Evolutionary conservation across 2,888 invertebrate species (phyloP).

Genomic region (Thalpophila matura): DNA sequence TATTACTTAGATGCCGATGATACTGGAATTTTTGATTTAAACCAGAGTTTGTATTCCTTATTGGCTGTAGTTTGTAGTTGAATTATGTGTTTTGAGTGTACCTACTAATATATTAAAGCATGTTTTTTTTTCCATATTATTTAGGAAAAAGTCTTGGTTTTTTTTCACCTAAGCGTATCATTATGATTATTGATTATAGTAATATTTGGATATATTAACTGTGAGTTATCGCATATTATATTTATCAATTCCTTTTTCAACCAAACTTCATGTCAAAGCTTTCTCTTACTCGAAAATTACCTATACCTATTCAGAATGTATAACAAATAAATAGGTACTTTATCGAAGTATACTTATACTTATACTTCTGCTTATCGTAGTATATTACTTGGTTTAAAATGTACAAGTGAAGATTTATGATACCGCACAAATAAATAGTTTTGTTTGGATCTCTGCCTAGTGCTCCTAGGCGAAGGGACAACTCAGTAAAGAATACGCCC

Average conservation of each 20-base stretch:
- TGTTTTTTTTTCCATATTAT: not conserved
- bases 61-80: slow-evolving; percentile 5
- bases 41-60: slow-evolving; percentile 22
- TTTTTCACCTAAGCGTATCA: not conserved
- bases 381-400: not conserved
- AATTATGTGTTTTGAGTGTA: not conserved
- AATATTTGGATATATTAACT: no score
- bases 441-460: slow-evolving; percentile 34
- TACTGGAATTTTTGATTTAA: slow-evolving; percentile 32
- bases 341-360: no score
- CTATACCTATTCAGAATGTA: no score
- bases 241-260: no score
- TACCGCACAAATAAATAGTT: slow-evolving; percentile 19
- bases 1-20: slow-evolving; percentile 52
- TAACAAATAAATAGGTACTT: no score
- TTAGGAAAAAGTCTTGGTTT: not conserved
- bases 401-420: not conserved
- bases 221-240: no score
- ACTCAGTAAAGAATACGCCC: not conserved
- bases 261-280: no score
- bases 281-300: no score
- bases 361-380: no score
- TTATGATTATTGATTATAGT: no score
- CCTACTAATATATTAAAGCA: no score
- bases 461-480: slow-evolving; percentile 31